These are phyloP conservation scores for Cavia aperea DNA, from an alignment of 2,113 vertebrate genomes.

Conservation along the genomic window DNA sequence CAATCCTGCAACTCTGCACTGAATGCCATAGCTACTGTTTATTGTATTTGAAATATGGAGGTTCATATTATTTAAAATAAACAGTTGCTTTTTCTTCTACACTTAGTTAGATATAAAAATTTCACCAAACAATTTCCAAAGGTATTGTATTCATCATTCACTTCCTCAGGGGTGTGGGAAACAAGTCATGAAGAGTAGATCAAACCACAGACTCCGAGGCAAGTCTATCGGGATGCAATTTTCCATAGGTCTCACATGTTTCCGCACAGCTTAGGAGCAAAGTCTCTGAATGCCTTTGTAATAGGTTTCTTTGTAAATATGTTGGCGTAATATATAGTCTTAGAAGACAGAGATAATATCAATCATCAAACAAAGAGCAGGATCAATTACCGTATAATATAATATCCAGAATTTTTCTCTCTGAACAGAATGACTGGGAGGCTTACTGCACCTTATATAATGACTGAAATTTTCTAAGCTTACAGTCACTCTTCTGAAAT, in stretches of 20 bases:
- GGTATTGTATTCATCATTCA: background rate
- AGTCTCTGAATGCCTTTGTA: background rate
- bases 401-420: background rate
- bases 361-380: background rate
- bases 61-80: slow-evolving; percentile 1
- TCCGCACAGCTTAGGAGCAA: background rate
- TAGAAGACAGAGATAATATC: background rate
- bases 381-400: background rate
- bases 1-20: background rate
- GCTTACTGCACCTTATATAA: background rate
- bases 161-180: background rate
- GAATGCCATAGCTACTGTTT: background rate
- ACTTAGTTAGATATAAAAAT: background rate
- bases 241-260: background rate
- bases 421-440: background rate
- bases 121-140: background rate
- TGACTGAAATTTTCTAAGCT: background rate
- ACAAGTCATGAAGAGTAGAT: slow-evolving; percentile 5
- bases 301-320: background rate
- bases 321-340: background rate
- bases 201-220: background rate
- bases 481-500: background rate
- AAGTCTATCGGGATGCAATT: background rate
- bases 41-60: background rate
- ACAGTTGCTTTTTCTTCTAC: background rate